Evolutionary conservation across 2,888 invertebrate genomes (phyloP).

Genomic region (Uropetala carovei): DNA sequence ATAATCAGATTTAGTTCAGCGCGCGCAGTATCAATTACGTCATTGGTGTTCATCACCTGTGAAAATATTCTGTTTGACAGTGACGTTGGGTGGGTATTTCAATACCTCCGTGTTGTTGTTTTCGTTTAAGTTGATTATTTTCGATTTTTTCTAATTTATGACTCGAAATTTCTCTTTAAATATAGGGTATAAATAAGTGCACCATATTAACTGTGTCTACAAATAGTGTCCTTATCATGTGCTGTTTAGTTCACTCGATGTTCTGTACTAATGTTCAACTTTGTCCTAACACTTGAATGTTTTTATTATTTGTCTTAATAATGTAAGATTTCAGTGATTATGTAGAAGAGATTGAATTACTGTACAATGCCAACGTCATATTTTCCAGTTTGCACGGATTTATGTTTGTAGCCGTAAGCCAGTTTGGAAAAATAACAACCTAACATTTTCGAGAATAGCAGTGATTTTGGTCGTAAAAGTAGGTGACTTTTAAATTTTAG

Average conservation of each 20-base stretch:
- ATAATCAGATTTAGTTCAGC: background rate
- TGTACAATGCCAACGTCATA: constrained; percentile 35
- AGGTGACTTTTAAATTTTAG: constrained; percentile 46
- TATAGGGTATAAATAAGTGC: background rate
- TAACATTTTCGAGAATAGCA: constrained; percentile 25
- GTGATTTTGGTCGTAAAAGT: constrained; percentile 33
- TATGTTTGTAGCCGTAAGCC: constrained; percentile 43
- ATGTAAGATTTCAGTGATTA: background rate
- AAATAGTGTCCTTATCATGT: background rate
- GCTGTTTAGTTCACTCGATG: background rate
- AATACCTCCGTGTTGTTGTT: background rate
- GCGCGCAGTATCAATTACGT: background rate
- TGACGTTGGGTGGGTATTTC: constrained; percentile 23
- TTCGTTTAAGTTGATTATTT: constrained; percentile 1
- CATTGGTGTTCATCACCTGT: background rate
- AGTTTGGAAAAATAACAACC: constrained; percentile 34
- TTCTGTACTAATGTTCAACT: no score
- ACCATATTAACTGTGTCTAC: no score
- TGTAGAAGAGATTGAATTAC: background rate
- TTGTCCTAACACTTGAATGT: background rate
- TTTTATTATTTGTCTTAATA: background rate
- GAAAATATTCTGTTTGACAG: background rate
- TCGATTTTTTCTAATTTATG: background rate
- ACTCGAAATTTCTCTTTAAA: background rate
- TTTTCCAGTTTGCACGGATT: constrained; percentile 61